These are phyloP conservation scores for Alligator sinensis DNA, from an alignment of 2,113 vertebrate genomes.

Conservation along the genomic window DNA sequence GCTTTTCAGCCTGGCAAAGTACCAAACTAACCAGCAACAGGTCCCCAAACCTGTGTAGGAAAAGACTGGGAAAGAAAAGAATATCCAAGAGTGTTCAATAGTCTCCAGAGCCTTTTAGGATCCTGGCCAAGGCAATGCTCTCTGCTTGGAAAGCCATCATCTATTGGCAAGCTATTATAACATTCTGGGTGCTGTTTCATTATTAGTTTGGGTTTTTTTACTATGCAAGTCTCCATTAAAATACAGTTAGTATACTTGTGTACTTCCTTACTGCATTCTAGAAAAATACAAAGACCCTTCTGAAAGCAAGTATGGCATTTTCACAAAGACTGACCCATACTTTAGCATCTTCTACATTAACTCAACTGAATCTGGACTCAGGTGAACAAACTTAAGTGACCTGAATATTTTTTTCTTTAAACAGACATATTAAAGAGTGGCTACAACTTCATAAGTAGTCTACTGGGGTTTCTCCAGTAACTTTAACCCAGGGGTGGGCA, in stretches of 20 bases:
- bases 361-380: background rate
- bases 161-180: background rate
- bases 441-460: background rate
- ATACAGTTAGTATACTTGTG: background rate
- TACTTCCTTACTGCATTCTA: background rate
- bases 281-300: background rate
- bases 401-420: background rate
- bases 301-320: background rate
- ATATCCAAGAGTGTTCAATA: background rate
- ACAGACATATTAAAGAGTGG: background rate
- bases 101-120: background rate
- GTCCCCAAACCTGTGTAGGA: background rate
- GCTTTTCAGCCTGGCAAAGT: background rate
- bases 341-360: background rate
- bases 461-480: background rate
- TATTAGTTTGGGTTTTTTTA: background rate
- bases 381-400: background rate
- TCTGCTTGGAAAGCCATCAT: background rate
- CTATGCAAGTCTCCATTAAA: background rate
- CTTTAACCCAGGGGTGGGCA: background rate
- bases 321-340: background rate
- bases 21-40: background rate
- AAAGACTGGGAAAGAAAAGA: background rate
- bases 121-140: too few relatives aligned
- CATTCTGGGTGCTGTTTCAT: background rate